phyloP scores from a whole-genome alignment of 2,113 vertebrate genomes.

The pig (Sus scrofa) region T2T-Sscrofa CM000818.6:130032501-130033000 shows the following conservation, averaged over 20 bases:
- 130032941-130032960: accelerated
- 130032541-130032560: neutral
- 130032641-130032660: neutral
- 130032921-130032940: conserved; percentile 86
- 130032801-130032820: neutral
- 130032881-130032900: conserved; percentile 87
- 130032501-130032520: too few relatives aligned
- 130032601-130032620: neutral
- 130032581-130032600: neutral
- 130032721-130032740: accelerated
- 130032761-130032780: too few relatives aligned
- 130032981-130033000: accelerated
- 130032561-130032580: accelerated
- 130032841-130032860: conserved; percentile 84
- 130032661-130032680: neutral
- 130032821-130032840: neutral
- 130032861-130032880: conserved; percentile 89
- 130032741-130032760: neutral
- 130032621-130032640: neutral
- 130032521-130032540: too few relatives aligned
- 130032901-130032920: conserved; percentile 80
- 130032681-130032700: neutral
- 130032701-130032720: accelerated
- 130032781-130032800: neutral
- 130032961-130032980: neutral